phyloP scores from a whole-genome alignment of 2,797 vertebrate species.

The Micropoecilia bifurca region DNA sequence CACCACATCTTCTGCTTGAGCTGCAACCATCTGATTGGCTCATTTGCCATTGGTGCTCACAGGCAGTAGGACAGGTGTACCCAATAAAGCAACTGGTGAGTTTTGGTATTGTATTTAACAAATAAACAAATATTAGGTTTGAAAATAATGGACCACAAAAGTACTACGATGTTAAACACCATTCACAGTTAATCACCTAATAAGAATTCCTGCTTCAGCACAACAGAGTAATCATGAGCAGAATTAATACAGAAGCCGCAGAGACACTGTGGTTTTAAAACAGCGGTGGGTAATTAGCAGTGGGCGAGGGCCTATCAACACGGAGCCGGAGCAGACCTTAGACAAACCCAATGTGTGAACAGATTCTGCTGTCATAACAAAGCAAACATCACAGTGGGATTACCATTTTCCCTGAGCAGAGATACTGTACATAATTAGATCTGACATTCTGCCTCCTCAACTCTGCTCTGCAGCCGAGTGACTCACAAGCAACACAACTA shows the following conservation, averaged over 20 bases:
- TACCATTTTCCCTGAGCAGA: constrained; percentile 49
- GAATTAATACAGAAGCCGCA: constrained; percentile 19
- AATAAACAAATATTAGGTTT: background rate
- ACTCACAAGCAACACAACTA: constrained; percentile 69
- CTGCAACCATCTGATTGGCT: background rate
- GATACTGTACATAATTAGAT: constrained; percentile 64
- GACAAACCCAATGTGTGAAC: constrained; percentile 55
- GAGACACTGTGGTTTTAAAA: constrained; percentile 26
- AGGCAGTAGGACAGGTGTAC: background rate
- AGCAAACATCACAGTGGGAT: constrained; percentile 65
- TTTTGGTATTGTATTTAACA: background rate
- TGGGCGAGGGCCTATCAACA: constrained; percentile 34
- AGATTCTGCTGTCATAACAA: constrained; percentile 65
- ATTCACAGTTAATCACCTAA: constrained; percentile 6
- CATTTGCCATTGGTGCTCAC: background rate
- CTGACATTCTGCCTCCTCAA: constrained; percentile 65
- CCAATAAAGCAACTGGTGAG: background rate
- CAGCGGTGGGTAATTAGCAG: constrained; percentile 50
- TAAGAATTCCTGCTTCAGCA: constrained; percentile 9
- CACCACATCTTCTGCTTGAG: background rate
- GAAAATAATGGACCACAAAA: background rate
- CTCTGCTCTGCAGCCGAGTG: constrained; percentile 45
- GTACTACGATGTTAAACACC: background rate
- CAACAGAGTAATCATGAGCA: constrained; percentile 17
- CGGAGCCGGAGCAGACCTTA: constrained; percentile 45